These are phyloP conservation scores for Drosophila lutescens DNA, from an alignment of 2,888 invertebrate genomes.

Conservation along the genomic window DNA sequence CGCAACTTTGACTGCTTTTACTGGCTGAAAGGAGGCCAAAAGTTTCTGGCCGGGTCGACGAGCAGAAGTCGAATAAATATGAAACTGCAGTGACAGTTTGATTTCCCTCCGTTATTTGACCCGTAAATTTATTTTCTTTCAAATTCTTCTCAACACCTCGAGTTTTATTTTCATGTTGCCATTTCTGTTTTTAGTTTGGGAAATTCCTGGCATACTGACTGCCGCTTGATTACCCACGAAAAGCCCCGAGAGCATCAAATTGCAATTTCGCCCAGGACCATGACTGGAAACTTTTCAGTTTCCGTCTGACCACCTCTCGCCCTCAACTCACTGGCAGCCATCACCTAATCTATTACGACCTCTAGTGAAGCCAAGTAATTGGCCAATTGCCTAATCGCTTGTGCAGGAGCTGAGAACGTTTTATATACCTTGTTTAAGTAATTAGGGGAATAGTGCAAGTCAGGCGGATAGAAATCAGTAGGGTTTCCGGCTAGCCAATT, in stretches of 20 bases:
- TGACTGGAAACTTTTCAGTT: slow-evolving; percentile 36
- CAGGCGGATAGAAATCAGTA: slow-evolving; percentile 13
- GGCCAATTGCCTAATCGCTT: slow-evolving; percentile 46
- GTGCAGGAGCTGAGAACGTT: slow-evolving; percentile 24
- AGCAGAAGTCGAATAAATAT: slow-evolving; percentile 35
- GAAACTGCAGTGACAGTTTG: slow-evolving; percentile 47
- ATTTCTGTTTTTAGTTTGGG: slow-evolving; percentile 8
- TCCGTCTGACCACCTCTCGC: slow-evolving; percentile 21
- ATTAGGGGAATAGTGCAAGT: slow-evolving; percentile 34
- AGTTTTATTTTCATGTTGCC: slow-evolving; percentile 37
- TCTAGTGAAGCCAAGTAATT: slow-evolving; percentile 27
- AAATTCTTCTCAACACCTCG: slow-evolving; percentile 42
- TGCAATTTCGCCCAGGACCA: slow-evolving; percentile 20
- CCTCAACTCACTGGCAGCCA: not conserved
- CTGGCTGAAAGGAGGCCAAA: slow-evolving; percentile 20
- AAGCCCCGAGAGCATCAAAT: slow-evolving; percentile 22
- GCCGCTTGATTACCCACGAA: slow-evolving; percentile 39
- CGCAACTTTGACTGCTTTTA: slow-evolving; percentile 24
- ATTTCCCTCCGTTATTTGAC: slow-evolving; percentile 14
- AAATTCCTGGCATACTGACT: slow-evolving; percentile 32
- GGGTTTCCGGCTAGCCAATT: slow-evolving; percentile 9
- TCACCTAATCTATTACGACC: slow-evolving; percentile 15
- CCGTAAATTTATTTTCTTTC: slow-evolving; percentile 22
- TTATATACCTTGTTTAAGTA: slow-evolving; percentile 31
- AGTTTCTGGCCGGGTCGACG: slow-evolving; percentile 3